Evolutionary conservation across 2,113 vertebrate species (phyloP).

Genomic region (Perca fluviatilis): DNA sequence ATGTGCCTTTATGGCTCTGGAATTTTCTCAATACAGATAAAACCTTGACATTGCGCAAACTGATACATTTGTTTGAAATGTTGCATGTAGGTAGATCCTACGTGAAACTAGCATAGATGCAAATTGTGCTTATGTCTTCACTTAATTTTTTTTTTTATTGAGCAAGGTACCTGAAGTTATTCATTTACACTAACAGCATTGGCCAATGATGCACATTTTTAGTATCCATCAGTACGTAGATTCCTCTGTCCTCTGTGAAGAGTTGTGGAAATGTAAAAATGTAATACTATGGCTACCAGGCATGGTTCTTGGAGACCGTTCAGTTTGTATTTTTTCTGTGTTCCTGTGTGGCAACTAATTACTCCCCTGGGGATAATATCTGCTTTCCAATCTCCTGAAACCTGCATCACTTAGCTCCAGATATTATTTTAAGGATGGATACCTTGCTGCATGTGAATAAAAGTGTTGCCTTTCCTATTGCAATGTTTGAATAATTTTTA

Average conservation of each 20-base stretch:
- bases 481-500: not conserved
- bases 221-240: not conserved
- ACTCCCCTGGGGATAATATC: conserved; percentile 29
- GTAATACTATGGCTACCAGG: conserved; percentile 4
- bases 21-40: no score
- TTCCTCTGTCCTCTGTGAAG: not conserved
- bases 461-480: not conserved
- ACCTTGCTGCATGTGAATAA: not conserved
- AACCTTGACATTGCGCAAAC: no score
- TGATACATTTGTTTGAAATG: no score
- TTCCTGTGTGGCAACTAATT: conserved; percentile 35
- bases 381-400: conserved; percentile 14
- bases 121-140: no score
- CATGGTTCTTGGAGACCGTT: conserved; percentile 1
- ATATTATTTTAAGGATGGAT: conserved; percentile 2
- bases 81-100: no score
- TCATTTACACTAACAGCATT: not conserved
- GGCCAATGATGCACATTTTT: not conserved
- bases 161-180: not conserved
- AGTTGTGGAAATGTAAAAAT: conserved; percentile 15
- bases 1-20: no score
- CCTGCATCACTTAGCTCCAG: not conserved
- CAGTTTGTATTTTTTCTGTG: conserved; percentile 37
- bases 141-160: no score
- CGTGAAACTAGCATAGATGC: no score